Percentiles rank a stretch among this genome's conserved stretches.
These are phyloP conservation scores for Coremacera marginata DNA, from an alignment of 2,888 invertebrate species.

Conservation along the genomic window DNA sequence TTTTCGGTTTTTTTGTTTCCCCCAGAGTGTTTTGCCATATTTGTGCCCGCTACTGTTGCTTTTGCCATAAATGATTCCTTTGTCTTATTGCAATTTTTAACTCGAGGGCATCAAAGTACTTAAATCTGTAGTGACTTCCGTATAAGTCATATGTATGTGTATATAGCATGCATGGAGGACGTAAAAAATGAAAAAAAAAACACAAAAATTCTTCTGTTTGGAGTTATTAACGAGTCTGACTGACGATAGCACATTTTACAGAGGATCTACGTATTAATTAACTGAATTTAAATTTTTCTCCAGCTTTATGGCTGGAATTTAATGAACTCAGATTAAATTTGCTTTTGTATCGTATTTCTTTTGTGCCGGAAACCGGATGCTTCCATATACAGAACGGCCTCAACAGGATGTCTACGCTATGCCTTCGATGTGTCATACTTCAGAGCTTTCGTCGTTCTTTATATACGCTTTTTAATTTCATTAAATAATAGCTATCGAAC, in stretches of 20 bases:
- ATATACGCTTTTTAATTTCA: no score
- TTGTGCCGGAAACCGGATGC: no score
- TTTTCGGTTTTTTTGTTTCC: background rate
- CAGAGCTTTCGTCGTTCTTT: no score
- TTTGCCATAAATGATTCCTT: conserved; percentile 10
- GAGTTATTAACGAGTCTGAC: no score
- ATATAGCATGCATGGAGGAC: background rate
- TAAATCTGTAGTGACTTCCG: background rate
- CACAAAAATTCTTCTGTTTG: background rate
- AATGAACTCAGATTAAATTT: background rate
- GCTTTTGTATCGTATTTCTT: background rate
- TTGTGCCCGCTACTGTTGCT: background rate
- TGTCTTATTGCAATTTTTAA: background rate
- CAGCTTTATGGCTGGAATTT: no score
- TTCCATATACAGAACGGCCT: no score
- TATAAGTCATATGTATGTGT: conserved; percentile 16
- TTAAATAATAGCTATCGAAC: no score
- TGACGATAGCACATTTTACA: background rate
- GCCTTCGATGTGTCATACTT: no score
- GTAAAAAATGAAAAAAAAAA: background rate
- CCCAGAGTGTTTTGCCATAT: background rate
- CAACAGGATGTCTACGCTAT: no score
- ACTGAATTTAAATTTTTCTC: background rate
- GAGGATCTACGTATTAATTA: background rate
- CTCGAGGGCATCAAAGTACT: conserved; percentile 9